Evolutionary conservation across 2,797 vertebrate species (phyloP).

Genomic region (Tympanoctomys barrerae): DNA sequence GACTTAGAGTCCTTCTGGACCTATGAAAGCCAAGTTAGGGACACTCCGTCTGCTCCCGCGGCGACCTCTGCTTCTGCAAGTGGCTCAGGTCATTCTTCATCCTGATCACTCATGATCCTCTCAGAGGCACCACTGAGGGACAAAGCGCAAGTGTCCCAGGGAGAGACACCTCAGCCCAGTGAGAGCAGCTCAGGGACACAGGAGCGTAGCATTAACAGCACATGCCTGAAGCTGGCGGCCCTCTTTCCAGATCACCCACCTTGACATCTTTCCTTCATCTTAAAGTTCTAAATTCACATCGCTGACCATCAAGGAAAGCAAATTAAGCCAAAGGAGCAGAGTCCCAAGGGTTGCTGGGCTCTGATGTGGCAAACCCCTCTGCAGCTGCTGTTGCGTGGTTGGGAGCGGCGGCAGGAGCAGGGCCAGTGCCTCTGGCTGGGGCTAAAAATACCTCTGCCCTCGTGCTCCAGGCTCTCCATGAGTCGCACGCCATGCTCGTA

Average conservation of each 20-base stretch:
- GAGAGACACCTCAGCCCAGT: not conserved
- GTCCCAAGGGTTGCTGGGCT: not conserved
- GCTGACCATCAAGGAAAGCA: not conserved
- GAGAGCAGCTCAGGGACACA: rapidly evolving
- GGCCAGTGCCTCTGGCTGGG: not conserved
- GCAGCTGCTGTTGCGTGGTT: not conserved
- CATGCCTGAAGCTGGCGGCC: rapidly evolving
- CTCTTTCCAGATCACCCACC: not conserved
- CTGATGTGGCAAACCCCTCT: not conserved
- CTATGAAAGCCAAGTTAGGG: rapidly evolving
- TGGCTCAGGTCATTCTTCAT: rapidly evolving
- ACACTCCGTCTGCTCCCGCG: rapidly evolving
- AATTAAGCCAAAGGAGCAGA: not conserved
- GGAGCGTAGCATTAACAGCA: rapidly evolving
- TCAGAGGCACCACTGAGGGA: rapidly evolving
- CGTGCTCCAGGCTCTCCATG: not conserved
- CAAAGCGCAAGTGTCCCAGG: no score
- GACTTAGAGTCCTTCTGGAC: not conserved
- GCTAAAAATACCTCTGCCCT: not conserved
- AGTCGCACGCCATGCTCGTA: not conserved
- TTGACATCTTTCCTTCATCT: not conserved
- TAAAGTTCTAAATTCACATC: not conserved
- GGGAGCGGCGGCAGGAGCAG: not conserved
- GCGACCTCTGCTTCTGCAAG: rapidly evolving
- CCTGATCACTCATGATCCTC: rapidly evolving